phyloP scores from a whole-genome alignment of 2,797 vertebrate genomes.

The Pipistrellus nathusii region DNA sequence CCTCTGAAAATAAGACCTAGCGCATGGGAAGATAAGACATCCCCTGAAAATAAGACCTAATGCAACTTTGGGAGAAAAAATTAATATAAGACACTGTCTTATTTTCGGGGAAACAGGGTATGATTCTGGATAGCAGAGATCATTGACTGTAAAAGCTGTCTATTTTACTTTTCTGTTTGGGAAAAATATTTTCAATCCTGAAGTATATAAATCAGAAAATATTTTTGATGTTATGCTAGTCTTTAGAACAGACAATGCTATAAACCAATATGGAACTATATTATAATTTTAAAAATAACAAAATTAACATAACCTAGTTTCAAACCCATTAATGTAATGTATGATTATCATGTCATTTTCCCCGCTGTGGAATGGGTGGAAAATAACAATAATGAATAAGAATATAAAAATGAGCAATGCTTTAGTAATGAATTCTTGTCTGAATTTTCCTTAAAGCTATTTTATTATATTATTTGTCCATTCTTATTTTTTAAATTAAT shows the following conservation, averaged over 20 bases:
- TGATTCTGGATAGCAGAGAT: background rate
- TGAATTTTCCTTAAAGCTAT: slow-evolving; percentile 23
- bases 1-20: no score
- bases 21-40: no score
- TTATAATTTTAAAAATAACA: slow-evolving; percentile 47
- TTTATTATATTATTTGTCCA: slow-evolving; percentile 8
- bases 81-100: no score
- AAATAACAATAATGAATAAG: slow-evolving; percentile 36
- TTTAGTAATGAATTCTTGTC: slow-evolving; percentile 1
- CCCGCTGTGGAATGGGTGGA: background rate
- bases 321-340: slow-evolving; percentile 32
- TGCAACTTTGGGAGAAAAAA: no score
- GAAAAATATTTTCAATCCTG: background rate
- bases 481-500: slow-evolving; percentile 50
- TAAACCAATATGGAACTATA: slow-evolving; percentile 24
- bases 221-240: background rate
- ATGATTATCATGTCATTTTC: slow-evolving; percentile 36
- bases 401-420: slow-evolving; percentile 16
- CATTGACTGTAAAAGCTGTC: slow-evolving; percentile 1
- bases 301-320: slow-evolving; percentile 38
- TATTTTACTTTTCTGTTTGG: background rate
- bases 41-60: no score
- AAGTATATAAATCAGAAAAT: slow-evolving; percentile 49
- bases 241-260: slow-evolving; percentile 4
- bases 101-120: no score